Evolutionary conservation across 2,113 vertebrate genomes (phyloP), one percentile per base, ranked within the genome.

Genomic region (Caranx melampygus): DNA sequence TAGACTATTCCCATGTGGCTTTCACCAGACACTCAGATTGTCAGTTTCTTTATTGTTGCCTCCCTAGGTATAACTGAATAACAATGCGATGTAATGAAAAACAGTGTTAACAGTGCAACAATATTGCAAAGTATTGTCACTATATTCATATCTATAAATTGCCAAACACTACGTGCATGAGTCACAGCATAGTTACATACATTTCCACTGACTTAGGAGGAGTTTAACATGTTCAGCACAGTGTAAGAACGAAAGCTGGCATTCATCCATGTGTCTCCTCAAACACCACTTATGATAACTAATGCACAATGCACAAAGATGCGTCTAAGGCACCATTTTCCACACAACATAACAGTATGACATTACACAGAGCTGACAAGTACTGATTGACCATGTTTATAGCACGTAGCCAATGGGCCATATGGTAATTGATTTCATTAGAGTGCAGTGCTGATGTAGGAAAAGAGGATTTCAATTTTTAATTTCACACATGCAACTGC

Each of bases 391-490:
- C 62, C 3, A 26, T 71, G 65, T 87, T 91, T 80, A 61, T 67
- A 81, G 68, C 75, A 72, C 14, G 12, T 52, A 81, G 73, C 44
- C 81, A 87, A 84, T 89, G 86, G 59, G 59, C 84, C 87, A 66
- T 85, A 72, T 33, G 40, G 65, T 54, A 64, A 86, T 78, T 88
- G 78, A 89, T 89, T 93, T 82, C 81, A 85, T 86, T 85, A 79
- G n/a, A 68, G 49, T 12, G 0, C 58, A 8, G 59, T 76, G 84
- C 64, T 83, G 79, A 87, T 84, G 77, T 58, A 64, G 37, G 58
- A 74, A 74, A 81, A 51, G 47, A 68, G 70, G 72, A 79, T 82
- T 85, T 91, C 14, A 26, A 88, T 86, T 76, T 73, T 73, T 82
- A 82, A 82, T 81, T 75, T 71, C 20, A 40, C 47, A 52, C 67